Evolutionary conservation across 1,140 invertebrate species (phyloP).

Genomic region (Trachelipus rathkii): DNA sequence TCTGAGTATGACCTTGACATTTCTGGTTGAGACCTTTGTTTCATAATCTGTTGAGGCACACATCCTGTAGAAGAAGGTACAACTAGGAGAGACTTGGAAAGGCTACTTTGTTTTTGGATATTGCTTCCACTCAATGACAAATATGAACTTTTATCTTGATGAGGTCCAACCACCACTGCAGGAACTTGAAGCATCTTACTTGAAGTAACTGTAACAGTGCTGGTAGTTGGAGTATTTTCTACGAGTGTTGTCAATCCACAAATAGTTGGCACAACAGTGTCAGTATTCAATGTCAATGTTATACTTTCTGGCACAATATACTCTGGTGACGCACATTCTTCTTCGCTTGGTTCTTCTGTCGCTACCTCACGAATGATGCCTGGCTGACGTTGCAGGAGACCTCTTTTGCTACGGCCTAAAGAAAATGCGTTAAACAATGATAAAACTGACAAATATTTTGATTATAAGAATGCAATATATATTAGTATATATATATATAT

Average conservation of each 20-base stretch:
- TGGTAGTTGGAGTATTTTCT: not conserved
- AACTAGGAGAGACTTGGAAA: conserved; percentile 49
- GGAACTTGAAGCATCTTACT: conserved; percentile 37
- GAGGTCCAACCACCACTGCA: conserved; percentile 33
- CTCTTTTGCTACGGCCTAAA: conserved; percentile 55
- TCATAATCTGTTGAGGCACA: conserved; percentile 30
- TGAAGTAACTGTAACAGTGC: not conserved
- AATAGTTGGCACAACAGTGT: conserved; percentile 19
- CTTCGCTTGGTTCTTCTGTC: conserved; percentile 45
- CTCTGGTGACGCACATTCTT: conserved; percentile 37
- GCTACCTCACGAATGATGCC: conserved; percentile 53
- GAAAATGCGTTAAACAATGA: not conserved
- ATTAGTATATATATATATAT: conserved; percentile 12
- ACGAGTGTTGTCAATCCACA: not conserved
- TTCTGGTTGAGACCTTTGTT: conserved; percentile 27
- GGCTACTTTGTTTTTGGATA: conserved; percentile 34
- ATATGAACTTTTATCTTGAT: conserved; percentile 14
- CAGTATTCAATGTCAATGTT: conserved; percentile 36
- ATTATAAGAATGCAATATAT: too few relatives aligned
- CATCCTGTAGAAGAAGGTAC: conserved; percentile 52
- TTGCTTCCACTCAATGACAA: conserved; percentile 25
- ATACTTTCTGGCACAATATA: conserved; percentile 55
- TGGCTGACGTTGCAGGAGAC: conserved; percentile 61
- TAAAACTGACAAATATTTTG: not conserved
- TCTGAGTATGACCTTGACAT: not conserved